Evolutionary conservation across 2,113 vertebrate species (phyloP).

Genomic region (Pyxicephalus adspersus): DNA sequence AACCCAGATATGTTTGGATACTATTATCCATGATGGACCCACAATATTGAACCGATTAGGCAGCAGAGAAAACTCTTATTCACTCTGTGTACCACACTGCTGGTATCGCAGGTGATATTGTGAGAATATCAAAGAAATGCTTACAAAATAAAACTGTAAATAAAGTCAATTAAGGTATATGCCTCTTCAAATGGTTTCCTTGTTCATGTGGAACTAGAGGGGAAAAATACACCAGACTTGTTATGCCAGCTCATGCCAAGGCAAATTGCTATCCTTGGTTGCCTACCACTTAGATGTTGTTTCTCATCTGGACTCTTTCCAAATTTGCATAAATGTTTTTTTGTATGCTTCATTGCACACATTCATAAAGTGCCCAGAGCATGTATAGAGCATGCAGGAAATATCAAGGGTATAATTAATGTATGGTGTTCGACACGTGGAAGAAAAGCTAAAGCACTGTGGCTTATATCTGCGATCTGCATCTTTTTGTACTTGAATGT

Average conservation of each 20-base stretch:
- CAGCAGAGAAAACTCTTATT: too few relatives aligned
- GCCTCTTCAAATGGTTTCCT: not conserved
- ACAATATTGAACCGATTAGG: too few relatives aligned
- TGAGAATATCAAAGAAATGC: too few relatives aligned
- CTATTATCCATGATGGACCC: too few relatives aligned
- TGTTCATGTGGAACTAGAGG: not conserved
- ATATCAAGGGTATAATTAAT: constrained; percentile 27
- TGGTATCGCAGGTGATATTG: too few relatives aligned
- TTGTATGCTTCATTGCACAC: constrained; percentile 28
- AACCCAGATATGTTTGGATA: too few relatives aligned
- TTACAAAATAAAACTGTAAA: not conserved
- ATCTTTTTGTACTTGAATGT: constrained; percentile 34
- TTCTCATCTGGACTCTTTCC: constrained; percentile 31
- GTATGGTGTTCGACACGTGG: constrained; percentile 30
- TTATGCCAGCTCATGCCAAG: constrained; percentile 36
- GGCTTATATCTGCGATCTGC: constrained; percentile 28
- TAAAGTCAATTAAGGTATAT: not conserved
- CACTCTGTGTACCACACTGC: too few relatives aligned
- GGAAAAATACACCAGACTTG: constrained; percentile 9
- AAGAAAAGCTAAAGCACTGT: constrained; percentile 24
- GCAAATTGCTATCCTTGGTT: constrained; percentile 45
- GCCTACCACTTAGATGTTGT: constrained; percentile 34
- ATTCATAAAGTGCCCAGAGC: constrained; percentile 39
- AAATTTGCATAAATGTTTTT: constrained; percentile 32
- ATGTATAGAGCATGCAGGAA: constrained; percentile 12